phyloP scores from a whole-genome alignment of 2,888 invertebrate species.

The Trichopoda pennipes region DNA sequence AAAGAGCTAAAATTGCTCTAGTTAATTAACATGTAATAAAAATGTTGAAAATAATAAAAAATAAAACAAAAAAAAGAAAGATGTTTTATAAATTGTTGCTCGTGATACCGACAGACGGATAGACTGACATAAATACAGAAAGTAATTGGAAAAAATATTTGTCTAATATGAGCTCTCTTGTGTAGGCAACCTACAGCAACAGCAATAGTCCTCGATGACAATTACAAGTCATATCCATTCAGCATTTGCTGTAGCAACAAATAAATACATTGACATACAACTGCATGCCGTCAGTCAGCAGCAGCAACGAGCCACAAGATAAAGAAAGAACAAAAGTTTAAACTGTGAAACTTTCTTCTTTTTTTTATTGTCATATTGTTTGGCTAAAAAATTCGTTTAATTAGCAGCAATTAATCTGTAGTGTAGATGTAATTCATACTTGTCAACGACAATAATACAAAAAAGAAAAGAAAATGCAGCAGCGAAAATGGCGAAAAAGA shows the following conservation, averaged over 20 bases:
- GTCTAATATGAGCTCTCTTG: conserved; percentile 26
- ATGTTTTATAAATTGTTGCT: conserved; percentile 40
- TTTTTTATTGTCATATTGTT: conserved; percentile 43
- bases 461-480: conserved; percentile 12
- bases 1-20: background rate
- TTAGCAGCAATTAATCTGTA: conserved; percentile 72
- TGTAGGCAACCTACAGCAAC: conserved; percentile 15
- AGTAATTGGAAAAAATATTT: conserved; percentile 34
- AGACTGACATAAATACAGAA: background rate
- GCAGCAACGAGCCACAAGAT: conserved; percentile 4
- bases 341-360: background rate
- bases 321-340: conserved; percentile 1
- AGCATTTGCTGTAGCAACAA: conserved; percentile 4
- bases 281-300: background rate
- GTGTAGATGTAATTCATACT: conserved; percentile 70
- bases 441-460: conserved; percentile 59
- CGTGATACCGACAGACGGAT: background rate
- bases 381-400: conserved; percentile 69
- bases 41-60: conserved; percentile 10
- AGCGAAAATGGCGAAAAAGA: background rate
- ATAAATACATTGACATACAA: background rate
- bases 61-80: too few relatives aligned
- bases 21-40: conserved; percentile 47
- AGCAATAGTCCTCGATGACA: conserved; percentile 51
- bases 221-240: conserved; percentile 53